Percentiles rank a stretch among this genome's conserved stretches.
These are phyloP conservation scores for Plebejus melissa DNA, from an alignment of 2,888 invertebrate species.

Conservation along the genomic window DNA sequence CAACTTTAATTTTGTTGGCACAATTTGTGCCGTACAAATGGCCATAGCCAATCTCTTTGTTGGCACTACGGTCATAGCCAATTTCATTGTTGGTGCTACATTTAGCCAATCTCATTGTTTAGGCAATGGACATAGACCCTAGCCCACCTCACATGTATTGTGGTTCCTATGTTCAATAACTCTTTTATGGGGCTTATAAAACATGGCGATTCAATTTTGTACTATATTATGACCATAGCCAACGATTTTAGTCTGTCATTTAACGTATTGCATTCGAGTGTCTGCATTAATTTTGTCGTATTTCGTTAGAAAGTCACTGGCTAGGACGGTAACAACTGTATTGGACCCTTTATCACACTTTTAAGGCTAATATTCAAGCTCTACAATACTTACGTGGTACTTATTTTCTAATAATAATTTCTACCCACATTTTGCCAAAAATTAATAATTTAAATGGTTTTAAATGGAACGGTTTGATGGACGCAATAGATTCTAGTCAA, in stretches of 20 bases:
- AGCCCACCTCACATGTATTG: neutral
- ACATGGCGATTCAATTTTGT: neutral
- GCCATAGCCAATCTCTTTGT: neutral
- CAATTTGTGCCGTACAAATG: neutral
- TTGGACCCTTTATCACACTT: conserved; percentile 46
- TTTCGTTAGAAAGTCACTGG: conserved; percentile 52
- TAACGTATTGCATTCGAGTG: conserved; percentile 6
- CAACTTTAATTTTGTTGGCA: conserved; percentile 62
- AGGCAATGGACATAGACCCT: neutral
- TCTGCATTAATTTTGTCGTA: conserved; percentile 7
- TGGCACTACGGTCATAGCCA: neutral
- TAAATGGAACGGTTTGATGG: neutral
- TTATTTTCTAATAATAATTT: conserved; percentile 39
- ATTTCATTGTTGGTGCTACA: neutral
- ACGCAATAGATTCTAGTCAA: conserved; percentile 11
- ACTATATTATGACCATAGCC: conserved; percentile 20
- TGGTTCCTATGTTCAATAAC: neutral
- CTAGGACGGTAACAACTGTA: conserved; percentile 60
- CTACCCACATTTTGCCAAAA: conserved; percentile 22
- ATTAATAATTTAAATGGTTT: neutral
- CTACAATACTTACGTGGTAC: conserved; percentile 70
- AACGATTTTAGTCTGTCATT: neutral
- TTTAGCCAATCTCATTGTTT: neutral
- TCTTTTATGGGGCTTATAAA: neutral
- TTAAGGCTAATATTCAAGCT: conserved; percentile 47